Base-by-base conservation (phyloP, 2,113 vertebrate genomes). In the Vidua macroura region DNA sequence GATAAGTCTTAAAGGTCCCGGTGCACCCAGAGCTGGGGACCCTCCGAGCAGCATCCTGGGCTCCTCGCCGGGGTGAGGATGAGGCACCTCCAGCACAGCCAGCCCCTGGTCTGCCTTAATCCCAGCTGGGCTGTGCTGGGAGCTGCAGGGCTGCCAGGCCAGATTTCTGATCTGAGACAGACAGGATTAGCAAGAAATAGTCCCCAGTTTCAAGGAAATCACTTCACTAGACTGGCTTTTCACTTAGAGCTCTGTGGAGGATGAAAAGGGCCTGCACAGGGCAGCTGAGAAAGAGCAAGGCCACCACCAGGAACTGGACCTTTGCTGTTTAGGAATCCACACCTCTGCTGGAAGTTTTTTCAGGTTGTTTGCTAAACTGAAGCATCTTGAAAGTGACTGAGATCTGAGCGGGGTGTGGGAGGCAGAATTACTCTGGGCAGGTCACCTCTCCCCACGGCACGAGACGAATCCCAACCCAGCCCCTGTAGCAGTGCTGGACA, bases 1-100 rank as follows among this genome's bases (percentile, higher is more conserved):
- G 88, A 87, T 78, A 90, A 82, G 15, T 44, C 88, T 85, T 93
- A 92, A 94, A 93, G 93, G 83, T 95, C 90, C 80, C 19, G 2
- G 63, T 19, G 79, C 81, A 51, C 7, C 4, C 15, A 27, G 56
- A 8, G 20, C 78, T 13, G 49, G 56, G 9, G 41, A 75, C 48
- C 22, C 44, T 37, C 44, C 1, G 2, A 62, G 55, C 51, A 7
- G 83, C 80, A 17, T 8, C 84, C 56, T 3, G 41, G 51, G 86
- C 72, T 15, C 13, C 2, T 4, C 0, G 1, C 0, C 13, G 72
- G 87, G 56, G 22, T 44, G 64, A 49, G 80, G 56, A 49, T 21
- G 69, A 51, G 56, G 68, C 23, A 35, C 20, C 55, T 33, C 76
- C 55, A 37, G 72, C 53, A 49, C 43, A 30, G 3, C 27, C 52